These are phyloP conservation scores for Coelogynopora nodosa DNA, from an alignment of 2,888 invertebrate species.

Conservation along the genomic window DNA sequence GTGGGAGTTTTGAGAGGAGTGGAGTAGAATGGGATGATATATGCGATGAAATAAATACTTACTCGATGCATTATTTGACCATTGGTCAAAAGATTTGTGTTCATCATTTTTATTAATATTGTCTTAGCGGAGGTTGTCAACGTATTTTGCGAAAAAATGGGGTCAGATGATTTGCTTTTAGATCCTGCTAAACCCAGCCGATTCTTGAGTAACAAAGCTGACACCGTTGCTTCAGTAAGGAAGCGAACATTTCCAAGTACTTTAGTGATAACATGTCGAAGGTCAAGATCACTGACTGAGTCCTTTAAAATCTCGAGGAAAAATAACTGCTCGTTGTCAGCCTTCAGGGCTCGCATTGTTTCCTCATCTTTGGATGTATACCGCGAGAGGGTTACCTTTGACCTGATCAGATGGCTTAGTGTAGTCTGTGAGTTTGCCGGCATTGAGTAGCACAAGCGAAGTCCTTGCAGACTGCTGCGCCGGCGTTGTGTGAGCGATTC, in stretches of 20 bases:
- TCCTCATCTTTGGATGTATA: slow-evolving; percentile 64
- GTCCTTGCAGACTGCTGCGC: slow-evolving; percentile 64
- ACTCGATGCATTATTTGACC: too few species aligned
- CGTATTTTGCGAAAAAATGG: background rate
- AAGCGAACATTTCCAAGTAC: slow-evolving; percentile 64
- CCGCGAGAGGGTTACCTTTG: slow-evolving; percentile 63
- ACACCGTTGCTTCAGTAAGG: slow-evolving; percentile 52
- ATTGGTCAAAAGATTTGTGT: background rate
- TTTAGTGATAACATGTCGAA: slow-evolving; percentile 63
- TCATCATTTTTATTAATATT: background rate
- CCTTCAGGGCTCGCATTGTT: slow-evolving; percentile 59
- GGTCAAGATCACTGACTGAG: slow-evolving; percentile 65
- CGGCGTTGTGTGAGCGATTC: slow-evolving; percentile 49
- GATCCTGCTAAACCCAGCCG: background rate
- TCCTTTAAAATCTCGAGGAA: slow-evolving; percentile 65
- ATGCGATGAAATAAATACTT: too few species aligned
- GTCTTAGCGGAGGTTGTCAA: background rate
- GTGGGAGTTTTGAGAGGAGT: too few species aligned
- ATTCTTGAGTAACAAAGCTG: background rate
- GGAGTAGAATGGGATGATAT: too few species aligned
- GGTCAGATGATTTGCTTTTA: background rate
- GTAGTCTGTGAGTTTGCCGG: slow-evolving; percentile 65
- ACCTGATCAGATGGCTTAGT: slow-evolving; percentile 64
- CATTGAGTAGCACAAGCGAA: slow-evolving; percentile 65
- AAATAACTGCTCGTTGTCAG: slow-evolving; percentile 63